Percentiles rank a stretch among this genome's conserved stretches.
Conservation (phyloP, 2,797 vertebrate genomes). For the Otus scops region DNA sequence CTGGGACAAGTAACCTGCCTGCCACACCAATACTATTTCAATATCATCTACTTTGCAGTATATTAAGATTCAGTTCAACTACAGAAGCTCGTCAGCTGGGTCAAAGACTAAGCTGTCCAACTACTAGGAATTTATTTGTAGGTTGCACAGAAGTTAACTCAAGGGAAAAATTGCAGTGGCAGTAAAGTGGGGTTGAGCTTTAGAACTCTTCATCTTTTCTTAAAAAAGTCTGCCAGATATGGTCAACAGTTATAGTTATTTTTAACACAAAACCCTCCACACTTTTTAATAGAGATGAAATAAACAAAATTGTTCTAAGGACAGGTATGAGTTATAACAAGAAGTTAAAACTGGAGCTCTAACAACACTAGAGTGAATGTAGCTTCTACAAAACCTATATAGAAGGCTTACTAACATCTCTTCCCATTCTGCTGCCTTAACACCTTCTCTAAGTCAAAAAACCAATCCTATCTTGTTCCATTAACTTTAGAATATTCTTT, state of each 20-base stretch:
- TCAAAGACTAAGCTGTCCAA: not conserved
- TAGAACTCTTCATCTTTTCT: not conserved
- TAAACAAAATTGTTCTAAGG: not conserved
- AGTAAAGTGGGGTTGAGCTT: not conserved
- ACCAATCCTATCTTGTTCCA: not conserved
- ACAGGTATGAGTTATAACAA: not conserved
- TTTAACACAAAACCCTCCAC: not conserved
- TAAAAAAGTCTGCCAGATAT: not conserved
- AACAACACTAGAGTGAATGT: not conserved
- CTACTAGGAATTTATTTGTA: not conserved
- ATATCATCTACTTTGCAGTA: not conserved
- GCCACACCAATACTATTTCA: not conserved
- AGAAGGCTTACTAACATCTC: not conserved
- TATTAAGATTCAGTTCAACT: not conserved
- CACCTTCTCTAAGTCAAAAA: not conserved
- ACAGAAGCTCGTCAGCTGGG: not conserved
- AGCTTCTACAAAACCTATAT: not conserved
- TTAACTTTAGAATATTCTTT: not conserved
- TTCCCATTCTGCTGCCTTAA: not conserved
- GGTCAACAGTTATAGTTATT: not conserved
- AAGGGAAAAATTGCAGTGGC: not conserved
- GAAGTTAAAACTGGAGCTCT: not conserved
- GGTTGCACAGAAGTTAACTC: not conserved
- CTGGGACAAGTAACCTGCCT: not conserved
- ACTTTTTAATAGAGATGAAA: not conserved